Base-by-base conservation (phyloP, 2,797 vertebrate species). In the Aulostomus chinensis region DNA sequence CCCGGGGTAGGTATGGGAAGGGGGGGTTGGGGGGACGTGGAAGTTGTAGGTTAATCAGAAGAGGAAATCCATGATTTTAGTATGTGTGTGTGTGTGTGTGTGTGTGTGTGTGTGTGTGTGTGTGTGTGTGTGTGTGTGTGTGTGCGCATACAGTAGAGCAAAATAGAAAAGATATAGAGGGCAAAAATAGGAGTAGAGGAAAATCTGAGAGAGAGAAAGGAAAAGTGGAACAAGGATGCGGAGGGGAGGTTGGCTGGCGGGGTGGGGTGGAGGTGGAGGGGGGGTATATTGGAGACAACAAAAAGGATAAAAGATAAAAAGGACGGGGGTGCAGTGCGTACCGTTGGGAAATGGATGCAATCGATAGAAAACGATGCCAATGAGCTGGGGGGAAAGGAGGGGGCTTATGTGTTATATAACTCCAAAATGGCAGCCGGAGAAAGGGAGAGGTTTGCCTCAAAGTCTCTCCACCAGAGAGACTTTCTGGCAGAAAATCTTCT, bases 301-400 rank as follows among this genome's bases (percentile, higher is more conserved):
- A 64, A 75, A 67, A 63, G 43, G 45, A 76, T 62, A 49, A 70
- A 75, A 61, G 69, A 79, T 63, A 58, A 76, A 72, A 70, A 62
- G 39, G 54, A 61, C 24, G 25, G 15, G 61, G 40, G 34, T 42
- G 51, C 14, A 5, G 28, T 54, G 55, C 40, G 32, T 59, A 73
- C 68, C 71, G 66, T 34, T 42, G 62, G 60, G 73, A 78, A 72
- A 72, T 60, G 34, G 59, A 80, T 36, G 65, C 52, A 68, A 81
- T 78, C 47, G 36, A 81, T 57, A 9, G 50, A 58, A 66, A 83
- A 74, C 61, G 48, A 69, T 75, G 72, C 43, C 69, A 70, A 65
- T 59, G 35, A 32, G 56, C 46, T 58, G 11, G 2, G 9, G 20
- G 21, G 3, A 9, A 20, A 29, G 7, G 17, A 16, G 16, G 39